Conservation (phyloP, 2,888 invertebrate species). For the Chironomus tentans region DNA sequence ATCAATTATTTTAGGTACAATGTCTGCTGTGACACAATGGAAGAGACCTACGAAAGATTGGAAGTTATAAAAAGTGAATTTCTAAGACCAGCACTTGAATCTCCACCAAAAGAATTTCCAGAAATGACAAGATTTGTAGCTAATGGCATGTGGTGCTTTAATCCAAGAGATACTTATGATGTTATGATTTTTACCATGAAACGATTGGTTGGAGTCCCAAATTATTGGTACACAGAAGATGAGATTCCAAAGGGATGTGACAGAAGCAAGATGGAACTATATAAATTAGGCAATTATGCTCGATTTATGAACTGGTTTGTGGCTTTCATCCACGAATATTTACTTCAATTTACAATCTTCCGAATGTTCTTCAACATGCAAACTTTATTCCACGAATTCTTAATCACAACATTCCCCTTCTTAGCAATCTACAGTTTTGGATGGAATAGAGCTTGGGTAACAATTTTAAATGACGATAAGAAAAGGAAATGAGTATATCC, state of each 20-base stretch:
- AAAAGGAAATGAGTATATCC: neutral
- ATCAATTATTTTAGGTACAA: slow-evolving; percentile 9
- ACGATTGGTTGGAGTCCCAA: neutral
- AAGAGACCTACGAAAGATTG: slow-evolving; percentile 11
- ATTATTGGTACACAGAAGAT: slow-evolving; percentile 1
- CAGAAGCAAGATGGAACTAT: neutral
- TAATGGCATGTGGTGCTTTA: slow-evolving; percentile 24
- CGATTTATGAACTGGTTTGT: neutral
- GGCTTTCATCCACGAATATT: slow-evolving; percentile 7
- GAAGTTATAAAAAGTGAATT: slow-evolving; percentile 2
- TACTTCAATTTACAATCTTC: neutral
- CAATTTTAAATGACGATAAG: neutral
- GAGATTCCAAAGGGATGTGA: slow-evolving; percentile 7
- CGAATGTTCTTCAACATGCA: slow-evolving; percentile 6
- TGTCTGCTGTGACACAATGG: slow-evolving; percentile 7
- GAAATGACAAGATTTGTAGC: slow-evolving; percentile 12
- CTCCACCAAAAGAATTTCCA: slow-evolving; percentile 16
- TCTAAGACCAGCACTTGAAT: slow-evolving; percentile 10
- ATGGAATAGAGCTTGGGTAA: slow-evolving; percentile 2
- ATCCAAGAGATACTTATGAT: slow-evolving; percentile 13
- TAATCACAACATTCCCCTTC: slow-evolving; percentile 20
- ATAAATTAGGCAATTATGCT: neutral
- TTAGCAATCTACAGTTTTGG: slow-evolving; percentile 21
- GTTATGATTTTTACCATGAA: slow-evolving; percentile 15
- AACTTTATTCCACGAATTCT: slow-evolving; percentile 18